A percentile compares a stretch with the other conserved stretches of the same genome.
Evolutionary conservation across 1,140 invertebrate species (phyloP).

Genomic region (Drosophila nikananu): DNA sequence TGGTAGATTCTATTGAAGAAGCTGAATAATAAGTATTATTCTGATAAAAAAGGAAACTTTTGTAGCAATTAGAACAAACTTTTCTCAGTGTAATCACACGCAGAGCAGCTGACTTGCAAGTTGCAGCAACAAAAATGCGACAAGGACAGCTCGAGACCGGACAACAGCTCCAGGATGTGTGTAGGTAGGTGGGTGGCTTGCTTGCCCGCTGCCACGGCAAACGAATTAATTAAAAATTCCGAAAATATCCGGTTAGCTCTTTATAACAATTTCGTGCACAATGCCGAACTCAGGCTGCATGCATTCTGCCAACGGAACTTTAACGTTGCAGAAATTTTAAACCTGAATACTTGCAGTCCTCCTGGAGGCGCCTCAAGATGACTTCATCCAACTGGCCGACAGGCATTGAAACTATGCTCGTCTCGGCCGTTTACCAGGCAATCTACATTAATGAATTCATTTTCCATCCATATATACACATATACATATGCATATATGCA

Average conservation of each 20-base stretch:
- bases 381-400: conserved; percentile 39
- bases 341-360: background rate
- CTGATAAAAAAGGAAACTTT: accelerated
- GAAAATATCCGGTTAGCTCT: conserved; percentile 82
- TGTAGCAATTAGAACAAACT: background rate
- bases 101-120: conserved; percentile 54
- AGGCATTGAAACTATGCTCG: conserved; percentile 41
- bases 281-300: conserved; percentile 55
- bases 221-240: conserved; percentile 83
- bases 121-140: conserved; percentile 53
- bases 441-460: conserved; percentile 57
- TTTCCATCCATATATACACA: conserved; percentile 14
- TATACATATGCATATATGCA: conserved; percentile 22
- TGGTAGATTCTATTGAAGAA: too few relatives aligned
- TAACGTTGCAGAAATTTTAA: conserved; percentile 62
- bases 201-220: conserved; percentile 22
- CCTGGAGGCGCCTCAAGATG: conserved; percentile 35
- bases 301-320: conserved; percentile 31
- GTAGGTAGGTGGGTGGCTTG: conserved; percentile 8
- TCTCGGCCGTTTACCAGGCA: conserved; percentile 49
- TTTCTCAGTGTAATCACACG: conserved; percentile 10
- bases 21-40: too few relatives aligned
- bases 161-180: conserved; percentile 60
- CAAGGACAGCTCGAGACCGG: conserved; percentile 48
- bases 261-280: conserved; percentile 80